These are phyloP conservation scores for Lagria hirta DNA, from an alignment of 2,888 invertebrate genomes.

Conservation along the genomic window DNA sequence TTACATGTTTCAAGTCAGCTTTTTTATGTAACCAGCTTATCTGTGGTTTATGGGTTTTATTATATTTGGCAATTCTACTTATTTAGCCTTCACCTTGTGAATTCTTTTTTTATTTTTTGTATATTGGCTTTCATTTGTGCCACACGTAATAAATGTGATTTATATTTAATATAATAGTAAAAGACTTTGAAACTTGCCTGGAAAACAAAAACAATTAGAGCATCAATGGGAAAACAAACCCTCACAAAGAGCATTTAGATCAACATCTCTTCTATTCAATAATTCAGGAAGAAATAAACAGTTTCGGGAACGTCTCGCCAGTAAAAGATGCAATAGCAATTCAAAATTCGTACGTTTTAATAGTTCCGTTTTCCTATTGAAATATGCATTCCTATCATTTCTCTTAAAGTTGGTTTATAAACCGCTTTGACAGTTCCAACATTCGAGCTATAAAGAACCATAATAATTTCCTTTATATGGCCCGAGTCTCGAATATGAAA, in stretches of 20 bases:
- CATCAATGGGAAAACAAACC: constrained; percentile 14
- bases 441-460: constrained; percentile 17
- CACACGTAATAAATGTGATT: too few species aligned
- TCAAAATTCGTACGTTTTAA: constrained; percentile 22
- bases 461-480: constrained; percentile 20
- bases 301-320: constrained; percentile 14
- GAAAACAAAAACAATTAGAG: too few species aligned
- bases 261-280: constrained; percentile 17
- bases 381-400: constrained; percentile 23
- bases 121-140: too few species aligned
- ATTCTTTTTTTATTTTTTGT: too few species aligned
- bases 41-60: too few species aligned
- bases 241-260: constrained; percentile 7
- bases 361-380: constrained; percentile 16
- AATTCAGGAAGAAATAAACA: constrained; percentile 23
- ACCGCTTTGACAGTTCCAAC: constrained; percentile 22
- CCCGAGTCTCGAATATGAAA: constrained; percentile 19
- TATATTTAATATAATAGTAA: too few species aligned
- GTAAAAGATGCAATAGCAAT: constrained; percentile 18
- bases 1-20: too few species aligned
- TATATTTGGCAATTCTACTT: too few species aligned
- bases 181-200: too few species aligned
- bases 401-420: constrained; percentile 18
- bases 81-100: too few species aligned
- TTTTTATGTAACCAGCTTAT: too few species aligned